Evolutionary conservation across 2,888 invertebrate species (phyloP).

Genomic region (Sminthurinus aureus): DNA sequence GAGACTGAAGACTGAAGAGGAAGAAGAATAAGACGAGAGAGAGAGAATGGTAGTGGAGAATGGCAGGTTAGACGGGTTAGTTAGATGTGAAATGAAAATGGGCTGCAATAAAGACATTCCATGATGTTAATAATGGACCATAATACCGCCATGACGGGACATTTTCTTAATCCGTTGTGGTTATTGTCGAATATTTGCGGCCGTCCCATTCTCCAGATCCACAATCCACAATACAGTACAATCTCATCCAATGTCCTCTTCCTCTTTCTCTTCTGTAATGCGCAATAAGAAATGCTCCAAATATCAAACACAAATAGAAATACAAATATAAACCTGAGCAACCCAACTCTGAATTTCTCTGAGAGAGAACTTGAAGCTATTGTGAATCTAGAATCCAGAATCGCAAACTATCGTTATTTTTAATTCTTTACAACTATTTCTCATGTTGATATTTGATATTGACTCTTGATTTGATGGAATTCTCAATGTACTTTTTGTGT

Average conservation of each 20-base stretch:
- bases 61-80: constrained; percentile 35
- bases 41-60: constrained; percentile 2
- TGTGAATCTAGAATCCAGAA: not conserved
- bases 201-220: constrained; percentile 37
- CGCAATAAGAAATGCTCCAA: no score
- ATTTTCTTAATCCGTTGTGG: constrained; percentile 56
- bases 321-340: no score
- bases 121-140: constrained; percentile 58
- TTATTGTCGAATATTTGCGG: constrained; percentile 55
- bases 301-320: no score
- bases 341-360: no score
- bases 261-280: not conserved
- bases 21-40: not conserved
- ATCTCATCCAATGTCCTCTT: not conserved
- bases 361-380: no score
- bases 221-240: constrained; percentile 41
- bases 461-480: no score
- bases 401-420: not conserved
- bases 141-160: constrained; percentile 53
- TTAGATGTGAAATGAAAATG: constrained; percentile 55
- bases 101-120: constrained; percentile 56
- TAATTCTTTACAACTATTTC: not conserved
- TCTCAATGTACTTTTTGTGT: no score
- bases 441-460: no score
- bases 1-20: not conserved